Base-by-base conservation (phyloP, 2,797 vertebrate genomes). In the Phoebastria nigripes region DNA sequence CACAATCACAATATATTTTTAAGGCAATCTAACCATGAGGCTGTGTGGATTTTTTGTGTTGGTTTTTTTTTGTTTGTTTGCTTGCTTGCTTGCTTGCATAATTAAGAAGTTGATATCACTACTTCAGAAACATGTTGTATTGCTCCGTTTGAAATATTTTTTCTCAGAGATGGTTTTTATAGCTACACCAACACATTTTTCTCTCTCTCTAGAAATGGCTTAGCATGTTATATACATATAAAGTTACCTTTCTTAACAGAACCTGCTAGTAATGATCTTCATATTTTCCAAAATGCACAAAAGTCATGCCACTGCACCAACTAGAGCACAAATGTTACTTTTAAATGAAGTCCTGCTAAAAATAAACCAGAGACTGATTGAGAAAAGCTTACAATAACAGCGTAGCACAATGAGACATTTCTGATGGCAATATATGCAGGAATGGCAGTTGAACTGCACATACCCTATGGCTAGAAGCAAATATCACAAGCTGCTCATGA, bases 401-500 rank as follows among this genome's bases (percentile, higher is more conserved):
- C 20, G 29, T 47, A 87, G 58, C 52, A 81, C 59, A 88, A 74
- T 15, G 33, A 88, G 63, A 76, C 14, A 46, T 76, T 94, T 89
- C 56, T 59, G 28, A 82, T 73, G 70, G 85, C 74, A 87, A 62
- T 71, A 59, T 31, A 85, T 2, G 4, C 67, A 87, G 37, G 35
- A 73, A 76, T 3, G 2, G 72, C 15, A 33, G 76, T 54, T 93
- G 79, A 93, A 91, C 74, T 66, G 6, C 69, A 83, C 42, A 25
- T 52, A 82, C 58, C 58, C 93, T 72, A 25, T 81, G 87, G 76
- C 82, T 92, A 66, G 76, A 92, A 95, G 87, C 72, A 95, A 95
- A 91, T 83, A 96, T 67, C 89, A 94, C 92, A 96, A 96, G 90
- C 89, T 96, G 90, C 79, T 96, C 76, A 46, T 51, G 84, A 81